These are phyloP conservation scores for Parnassius orleans DNA, from an alignment of 2,888 invertebrate species.

Conservation along the genomic window DNA sequence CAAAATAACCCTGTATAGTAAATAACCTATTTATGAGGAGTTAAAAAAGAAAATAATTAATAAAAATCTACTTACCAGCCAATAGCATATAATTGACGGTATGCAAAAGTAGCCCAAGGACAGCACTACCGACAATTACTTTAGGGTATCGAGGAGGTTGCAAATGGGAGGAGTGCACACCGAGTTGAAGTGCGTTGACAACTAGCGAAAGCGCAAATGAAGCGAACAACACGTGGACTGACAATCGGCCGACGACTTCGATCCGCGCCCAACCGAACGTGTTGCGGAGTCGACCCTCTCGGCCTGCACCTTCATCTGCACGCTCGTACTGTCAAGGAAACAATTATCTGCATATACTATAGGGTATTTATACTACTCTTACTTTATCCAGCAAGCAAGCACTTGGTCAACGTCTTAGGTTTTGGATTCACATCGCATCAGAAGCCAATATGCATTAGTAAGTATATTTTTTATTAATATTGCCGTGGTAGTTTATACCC, in stretches of 20 bases:
- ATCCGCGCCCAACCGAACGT: slow-evolving; percentile 97
- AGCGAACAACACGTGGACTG: slow-evolving; percentile 90
- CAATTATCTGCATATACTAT: background rate
- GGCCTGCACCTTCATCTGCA: slow-evolving; percentile 73
- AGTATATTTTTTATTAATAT: too few relatives aligned
- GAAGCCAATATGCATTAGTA: too few relatives aligned
- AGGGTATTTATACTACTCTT: too few relatives aligned
- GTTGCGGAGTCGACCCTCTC: slow-evolving; percentile 88
- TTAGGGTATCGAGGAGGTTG: slow-evolving; percentile 82
- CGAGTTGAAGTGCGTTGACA: slow-evolving; percentile 90
- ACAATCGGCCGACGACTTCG: slow-evolving; percentile 91
- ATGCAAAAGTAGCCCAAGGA: slow-evolving; percentile 89
- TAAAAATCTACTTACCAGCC: slow-evolving; percentile 80
- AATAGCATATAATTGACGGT: slow-evolving; percentile 89
- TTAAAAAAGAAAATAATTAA: background rate
- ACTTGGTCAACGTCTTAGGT: too few relatives aligned
- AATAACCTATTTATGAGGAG: background rate
- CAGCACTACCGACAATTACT: slow-evolving; percentile 87
- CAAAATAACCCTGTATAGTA: too few relatives aligned
- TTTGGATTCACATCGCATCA: too few relatives aligned
- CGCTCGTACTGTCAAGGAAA: slow-evolving; percentile 58
- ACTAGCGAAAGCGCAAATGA: slow-evolving; percentile 91
- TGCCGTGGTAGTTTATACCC: too few relatives aligned
- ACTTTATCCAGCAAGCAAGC: too few relatives aligned
- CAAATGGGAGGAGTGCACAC: slow-evolving; percentile 83